Base-by-base conservation (phyloP, 2,113 vertebrate genomes). In the Channa maculata region DNA sequence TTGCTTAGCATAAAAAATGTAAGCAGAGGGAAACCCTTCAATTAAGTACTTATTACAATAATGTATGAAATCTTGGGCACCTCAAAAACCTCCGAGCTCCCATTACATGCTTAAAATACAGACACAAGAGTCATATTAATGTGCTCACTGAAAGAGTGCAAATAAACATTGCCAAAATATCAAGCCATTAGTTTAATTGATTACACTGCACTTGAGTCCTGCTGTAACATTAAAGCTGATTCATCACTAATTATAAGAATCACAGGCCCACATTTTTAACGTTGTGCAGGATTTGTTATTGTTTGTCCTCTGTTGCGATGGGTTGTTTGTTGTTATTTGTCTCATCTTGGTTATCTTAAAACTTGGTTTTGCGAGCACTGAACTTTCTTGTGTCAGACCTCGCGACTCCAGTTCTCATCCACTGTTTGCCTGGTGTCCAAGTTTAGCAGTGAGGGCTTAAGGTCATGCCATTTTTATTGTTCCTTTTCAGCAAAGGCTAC, bases 401-500 rank as follows among this genome's bases (percentile, higher is more conserved):
- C 1, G 1, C 60, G 82, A 79, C 77, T 77, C 80, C 24, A 39
- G 58, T 44, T 51, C 55, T 37, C 61, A 51, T 71, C 58, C 50
- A 66, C n/a, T 44, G 34, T 65, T 62, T 1, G 13, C 57, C n/a
- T 52, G 14, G 6, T 45, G 55, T 71, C 81, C 74, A 77, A 74
- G 63, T 90, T 85, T 82, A 75, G 83, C 9, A 41, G 44, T 3
- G 37, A 55, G 75, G 33, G 11, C 44, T 65, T 24, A 38, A 65
- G 83, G 81, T 86, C 84, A 58, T 82, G 71, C 70, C 83, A 77
- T 82, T 84, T 76, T 87, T 80, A 80, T 82, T 86, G 83, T 80
- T 68, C 62, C 57, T 72, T 79, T 55, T 79, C 75, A 74, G 53
- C 65, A 69, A 36, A 77, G 54, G 15, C 37, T 50, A 41, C 65